Base-by-base conservation (phyloP, 1,140 invertebrate genomes). In the Penaeus indicus region DNA sequence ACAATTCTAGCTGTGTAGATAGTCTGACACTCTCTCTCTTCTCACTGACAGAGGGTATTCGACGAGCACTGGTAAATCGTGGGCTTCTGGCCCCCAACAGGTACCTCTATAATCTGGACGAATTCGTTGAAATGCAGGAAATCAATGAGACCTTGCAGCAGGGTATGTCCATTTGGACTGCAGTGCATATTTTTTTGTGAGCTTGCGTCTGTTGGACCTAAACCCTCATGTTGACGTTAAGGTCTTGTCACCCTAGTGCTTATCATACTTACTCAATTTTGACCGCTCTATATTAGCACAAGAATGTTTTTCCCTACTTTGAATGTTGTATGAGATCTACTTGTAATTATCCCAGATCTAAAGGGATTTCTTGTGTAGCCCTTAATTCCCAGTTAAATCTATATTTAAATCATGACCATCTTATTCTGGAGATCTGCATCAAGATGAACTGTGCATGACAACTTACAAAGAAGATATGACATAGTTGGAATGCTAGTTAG, bases 31-130 rank as follows among this genome's bases (percentile, higher is more conserved):
- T 75, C 67, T 87, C 79, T 82, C 85, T 87, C 78, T 85, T 85
- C 72, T 69, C 78, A 81, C 84, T 67, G 38, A 72, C 89, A 91
- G 90, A 91, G 89, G 90, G 90, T 69, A 91, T 91, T 79, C 88
- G 88, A 25, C 90, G 90, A 16, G 90, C 90, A 60, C 75, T 90
- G 82, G 85, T 85, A 81, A 81, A 88, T 62, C 88, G 89, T 60
- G 90, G 90, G 60, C 86, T 91, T 27, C 69, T 90, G 83, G 88
- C 85, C 18, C 90, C 90, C 85, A 91, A 91, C 90, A 88, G 80
- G 67, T 91, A 90, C 85, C 88, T 91, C 87, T 91, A 91, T 89
- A 91, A 91, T 85, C 85, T 91, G 61, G 88, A 90, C 86, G 88
- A 83, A 38, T 91, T 90, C 78, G 85, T 85, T 78, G 90, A 90